Evolutionary conservation across 2,113 vertebrate genomes (phyloP).

Genomic region (Thymallus thymallus): DNA sequence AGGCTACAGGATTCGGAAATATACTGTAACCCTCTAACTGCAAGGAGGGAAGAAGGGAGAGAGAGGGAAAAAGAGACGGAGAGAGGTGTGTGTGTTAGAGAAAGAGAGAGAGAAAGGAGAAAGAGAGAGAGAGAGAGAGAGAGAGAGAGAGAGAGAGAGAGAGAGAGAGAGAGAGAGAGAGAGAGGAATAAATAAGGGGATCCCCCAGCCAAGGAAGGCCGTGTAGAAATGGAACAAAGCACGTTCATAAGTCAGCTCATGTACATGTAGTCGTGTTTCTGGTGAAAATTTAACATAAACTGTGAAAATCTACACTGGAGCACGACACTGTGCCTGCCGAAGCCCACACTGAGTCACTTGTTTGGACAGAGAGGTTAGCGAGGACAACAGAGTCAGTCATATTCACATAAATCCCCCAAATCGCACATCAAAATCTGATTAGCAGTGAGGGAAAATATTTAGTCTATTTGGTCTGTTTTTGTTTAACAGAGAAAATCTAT

Average conservation of each 20-base stretch:
- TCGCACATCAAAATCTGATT: slow-evolving; percentile 28
- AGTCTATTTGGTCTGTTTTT: slow-evolving; percentile 38
- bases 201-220: not conserved
- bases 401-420: not conserved
- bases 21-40: not conserved
- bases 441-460: slow-evolving; percentile 25
- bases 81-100: no score
- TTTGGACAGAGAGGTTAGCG: slow-evolving; percentile 5
- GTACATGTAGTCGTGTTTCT: not conserved
- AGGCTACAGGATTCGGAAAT: not conserved
- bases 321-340: not conserved
- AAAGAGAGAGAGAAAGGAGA: no score
- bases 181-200: not conserved
- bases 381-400: slow-evolving; percentile 7
- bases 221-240: not conserved
- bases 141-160: slow-evolving; percentile 3
- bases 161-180: not conserved
- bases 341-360: not conserved
- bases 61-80: not conserved
- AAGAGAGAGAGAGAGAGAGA: not conserved
- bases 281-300: slow-evolving; percentile 4
- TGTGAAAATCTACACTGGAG: slow-evolving; percentile 16
- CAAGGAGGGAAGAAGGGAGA: no score
- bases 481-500: slow-evolving; percentile 22
- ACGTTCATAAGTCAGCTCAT: not conserved